Conservation (phyloP, 1,140 invertebrate genomes). For the Hylyphantes graminicola region DNA sequence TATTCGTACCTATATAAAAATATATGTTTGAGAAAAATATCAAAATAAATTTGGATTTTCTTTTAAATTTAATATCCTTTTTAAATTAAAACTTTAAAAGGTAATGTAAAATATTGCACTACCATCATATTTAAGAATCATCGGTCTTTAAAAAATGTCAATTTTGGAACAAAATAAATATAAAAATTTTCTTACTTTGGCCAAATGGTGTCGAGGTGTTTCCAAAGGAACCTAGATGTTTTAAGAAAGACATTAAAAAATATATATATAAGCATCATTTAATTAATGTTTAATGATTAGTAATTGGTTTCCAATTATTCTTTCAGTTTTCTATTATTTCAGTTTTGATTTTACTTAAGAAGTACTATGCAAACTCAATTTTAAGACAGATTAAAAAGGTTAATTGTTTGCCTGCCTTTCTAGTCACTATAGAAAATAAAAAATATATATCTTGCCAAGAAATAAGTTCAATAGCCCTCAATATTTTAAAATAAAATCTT, state of each 20-base stretch:
- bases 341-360: neutral
- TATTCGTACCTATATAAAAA: conserved; percentile 42
- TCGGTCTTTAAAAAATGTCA: neutral
- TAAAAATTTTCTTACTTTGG: conserved; percentile 38
- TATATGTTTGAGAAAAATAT: neutral
- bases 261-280: neutral
- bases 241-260: neutral
- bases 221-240: conserved; percentile 43
- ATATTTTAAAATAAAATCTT: no score
- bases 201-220: conserved; percentile 45
- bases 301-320: neutral
- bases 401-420: neutral
- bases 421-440: neutral
- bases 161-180: neutral
- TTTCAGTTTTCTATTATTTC: neutral
- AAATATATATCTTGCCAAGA: no score
- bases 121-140: neutral
- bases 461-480: no score
- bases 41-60: neutral
- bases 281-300: neutral
- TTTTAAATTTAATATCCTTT: neutral
- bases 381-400: neutral
- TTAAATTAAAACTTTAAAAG: neutral
- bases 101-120: neutral
- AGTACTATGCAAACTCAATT: neutral